Conservation (phyloP, 1,140 invertebrate species). For the Drosophila ficusphila region DNA sequence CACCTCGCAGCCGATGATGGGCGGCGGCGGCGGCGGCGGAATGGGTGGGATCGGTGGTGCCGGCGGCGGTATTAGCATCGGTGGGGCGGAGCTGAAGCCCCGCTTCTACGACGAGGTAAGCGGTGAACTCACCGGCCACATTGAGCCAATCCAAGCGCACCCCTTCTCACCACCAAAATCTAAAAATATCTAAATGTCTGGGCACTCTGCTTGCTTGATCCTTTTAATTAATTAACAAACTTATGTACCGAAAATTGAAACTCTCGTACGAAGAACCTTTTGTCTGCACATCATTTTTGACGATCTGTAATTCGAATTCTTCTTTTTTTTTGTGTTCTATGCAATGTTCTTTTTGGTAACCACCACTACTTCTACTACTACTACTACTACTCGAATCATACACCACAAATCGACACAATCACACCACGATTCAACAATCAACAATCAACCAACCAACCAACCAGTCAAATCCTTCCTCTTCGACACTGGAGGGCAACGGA, state of each 20-base stretch:
- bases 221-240: no score
- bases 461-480: conserved; percentile 82
- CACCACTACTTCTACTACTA: conserved; percentile 24
- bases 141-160: conserved; percentile 28
- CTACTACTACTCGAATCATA: conserved; percentile 49
- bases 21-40: conserved; percentile 48
- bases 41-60: conserved; percentile 55
- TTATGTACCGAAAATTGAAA: no score
- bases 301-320: conserved; percentile 55
- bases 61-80: conserved; percentile 70
- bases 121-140: not conserved
- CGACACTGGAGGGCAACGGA: conserved; percentile 73
- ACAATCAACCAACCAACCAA: conserved; percentile 11
- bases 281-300: conserved; percentile 73
- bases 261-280: conserved; percentile 60
- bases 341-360: conserved; percentile 74
- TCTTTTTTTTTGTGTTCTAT: conserved; percentile 63
- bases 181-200: conserved; percentile 73
- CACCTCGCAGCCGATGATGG: conserved; percentile 77
- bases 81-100: conserved; percentile 69
- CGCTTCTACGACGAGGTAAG: conserved; percentile 83
- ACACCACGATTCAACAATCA: conserved; percentile 26
- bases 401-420: conserved; percentile 39
- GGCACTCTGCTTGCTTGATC: conserved; percentile 77
- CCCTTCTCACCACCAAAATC: conserved; percentile 41